phyloP scores from a whole-genome alignment of 2,888 invertebrate species.

The Dermolepida albohirtum region DNA sequence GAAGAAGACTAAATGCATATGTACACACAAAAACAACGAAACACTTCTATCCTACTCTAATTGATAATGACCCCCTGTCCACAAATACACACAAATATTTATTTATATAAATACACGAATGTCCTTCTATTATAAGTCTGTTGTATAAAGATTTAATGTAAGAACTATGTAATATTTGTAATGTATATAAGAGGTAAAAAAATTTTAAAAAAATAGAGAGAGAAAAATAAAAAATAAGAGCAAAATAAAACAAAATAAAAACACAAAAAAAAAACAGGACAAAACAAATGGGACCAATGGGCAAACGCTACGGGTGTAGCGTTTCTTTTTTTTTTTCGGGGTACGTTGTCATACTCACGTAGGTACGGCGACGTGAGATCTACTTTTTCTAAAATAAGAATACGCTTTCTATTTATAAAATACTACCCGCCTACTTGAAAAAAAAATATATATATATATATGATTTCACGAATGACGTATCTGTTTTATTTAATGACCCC shows the following conservation, averaged over 20 bases:
- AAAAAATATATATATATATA: neutral
- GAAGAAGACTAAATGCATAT: constrained; percentile 59
- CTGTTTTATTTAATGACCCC: constrained; percentile 30
- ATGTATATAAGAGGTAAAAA: constrained; percentile 53
- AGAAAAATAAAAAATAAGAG: constrained; percentile 62
- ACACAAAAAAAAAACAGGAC: constrained; percentile 54
- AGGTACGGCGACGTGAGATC: neutral
- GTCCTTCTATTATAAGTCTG: constrained; percentile 56
- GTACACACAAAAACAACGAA: constrained; percentile 46
- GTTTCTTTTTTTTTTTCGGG: neutral
- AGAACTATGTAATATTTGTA: constrained; percentile 58
- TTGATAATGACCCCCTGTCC: constrained; percentile 21
- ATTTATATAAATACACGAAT: constrained; percentile 22
- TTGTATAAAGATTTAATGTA: constrained; percentile 64
- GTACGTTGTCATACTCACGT: constrained; percentile 1
- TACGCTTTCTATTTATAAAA: constrained; percentile 2
- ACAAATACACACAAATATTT: constrained; percentile 41
- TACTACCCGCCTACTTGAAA: neutral
- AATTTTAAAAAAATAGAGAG: constrained; percentile 63
- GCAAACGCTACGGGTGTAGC: constrained; percentile 6
- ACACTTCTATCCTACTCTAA: constrained; percentile 24
- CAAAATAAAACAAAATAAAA: constrained; percentile 61
- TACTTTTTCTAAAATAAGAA: too few relatives aligned
- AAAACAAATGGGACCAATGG: constrained; percentile 44
- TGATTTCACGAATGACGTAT: neutral